These are phyloP conservation scores for Lysiphlebus fabarum DNA, from an alignment of 1,140 invertebrate genomes.

Conservation along the genomic window DNA sequence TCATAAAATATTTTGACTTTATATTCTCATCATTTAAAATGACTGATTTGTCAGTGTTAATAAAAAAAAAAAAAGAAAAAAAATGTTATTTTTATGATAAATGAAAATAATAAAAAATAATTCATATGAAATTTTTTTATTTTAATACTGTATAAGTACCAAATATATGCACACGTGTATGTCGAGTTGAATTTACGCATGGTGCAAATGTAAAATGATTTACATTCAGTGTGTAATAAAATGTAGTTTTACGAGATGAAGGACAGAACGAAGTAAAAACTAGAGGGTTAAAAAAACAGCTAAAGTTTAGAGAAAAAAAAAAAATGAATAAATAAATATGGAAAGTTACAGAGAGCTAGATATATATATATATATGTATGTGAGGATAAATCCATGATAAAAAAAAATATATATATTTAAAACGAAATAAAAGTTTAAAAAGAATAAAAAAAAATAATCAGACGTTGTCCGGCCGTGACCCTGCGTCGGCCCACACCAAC, in stretches of 20 bases:
- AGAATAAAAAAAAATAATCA: conserved; percentile 27
- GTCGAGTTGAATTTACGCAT: conserved; percentile 20
- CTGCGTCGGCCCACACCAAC: conserved; percentile 31
- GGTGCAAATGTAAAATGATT: conserved; percentile 38
- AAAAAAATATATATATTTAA: background rate
- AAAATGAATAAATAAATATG: background rate
- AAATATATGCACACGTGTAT: conserved; percentile 13
- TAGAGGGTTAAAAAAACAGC: conserved; percentile 14
- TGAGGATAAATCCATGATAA: conserved; percentile 33
- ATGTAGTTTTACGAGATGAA: conserved; percentile 33
- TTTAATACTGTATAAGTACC: background rate
- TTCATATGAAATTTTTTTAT: background rate
- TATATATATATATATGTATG: conserved; percentile 46
- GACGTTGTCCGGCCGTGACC: conserved; percentile 56
- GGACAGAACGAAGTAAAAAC: conserved; percentile 14
- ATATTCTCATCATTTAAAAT: too few relatives aligned
- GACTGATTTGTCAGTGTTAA: too few relatives aligned
- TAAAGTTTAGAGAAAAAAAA: background rate
- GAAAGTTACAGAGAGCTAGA: conserved; percentile 7
- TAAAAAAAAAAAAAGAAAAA: conserved; percentile 8
- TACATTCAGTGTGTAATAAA: conserved; percentile 39
- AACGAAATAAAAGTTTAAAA: too few relatives aligned
- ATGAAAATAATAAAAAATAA: background rate
- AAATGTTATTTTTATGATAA: too few relatives aligned
- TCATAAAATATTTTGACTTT: too few relatives aligned